Base-by-base conservation (phyloP, 2,888 invertebrate genomes). In the Eupithecia insigniata region DNA sequence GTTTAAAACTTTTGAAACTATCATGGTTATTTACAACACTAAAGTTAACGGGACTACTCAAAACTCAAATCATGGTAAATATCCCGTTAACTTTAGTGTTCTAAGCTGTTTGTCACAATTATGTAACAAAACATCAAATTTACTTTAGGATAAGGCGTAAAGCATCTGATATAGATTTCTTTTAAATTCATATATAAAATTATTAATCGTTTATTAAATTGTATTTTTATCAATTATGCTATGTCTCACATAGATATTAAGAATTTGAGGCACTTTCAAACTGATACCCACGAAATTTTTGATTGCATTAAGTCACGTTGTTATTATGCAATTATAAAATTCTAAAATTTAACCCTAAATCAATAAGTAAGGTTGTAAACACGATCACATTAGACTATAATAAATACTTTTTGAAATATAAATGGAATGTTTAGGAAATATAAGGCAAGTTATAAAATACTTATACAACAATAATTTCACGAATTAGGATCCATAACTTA, bases 351-450 rank as follows among this genome's bases (percentile, higher is more conserved):
- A 55, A 32, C 65, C 64, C 70, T 71, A 73, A 69, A 64, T 32
- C 76, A 79, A 76, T 73, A 66, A 66, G 61, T 73, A 66, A 55
- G 61, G 60, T 69, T 67, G 70, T 70, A 69, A 65, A 74, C 70
- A 69, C 60, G 66, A 74, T 74, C 74, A 74, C 71, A 65, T 69
- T 43, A 69, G 34, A 55, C 14, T 55, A 60, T 32, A 61, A 62
- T 61, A 69, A 69, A 69, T 71, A 75, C 70, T 66, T 69, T 69
- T 61, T 67, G 43, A 46, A 76, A 82, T 78, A 81, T 70, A 79
- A 81, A 83, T 88, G 91, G 91, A 91, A 91, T 91, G 91, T 89
- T 83, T 82, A 86, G 82, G 82, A 82, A 84, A 83, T 83, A 76
- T 84, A 87, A 85, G 83, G 85, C 82, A 79, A 84, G 78, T 82